Conservation (phyloP, 1,140 invertebrate genomes). For the Philotrypesis tridentata region DNA sequence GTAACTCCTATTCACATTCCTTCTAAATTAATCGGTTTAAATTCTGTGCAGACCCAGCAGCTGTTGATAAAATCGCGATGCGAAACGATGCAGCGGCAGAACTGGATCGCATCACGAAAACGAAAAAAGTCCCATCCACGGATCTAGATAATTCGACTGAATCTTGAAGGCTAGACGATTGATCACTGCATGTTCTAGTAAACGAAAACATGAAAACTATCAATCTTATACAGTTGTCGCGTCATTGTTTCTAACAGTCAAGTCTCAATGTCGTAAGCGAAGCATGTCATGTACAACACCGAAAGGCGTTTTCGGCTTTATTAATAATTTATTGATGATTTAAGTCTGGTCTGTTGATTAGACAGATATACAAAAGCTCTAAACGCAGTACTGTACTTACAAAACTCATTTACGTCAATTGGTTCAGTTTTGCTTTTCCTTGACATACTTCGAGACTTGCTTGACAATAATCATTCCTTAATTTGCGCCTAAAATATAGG, state of each 20-base stretch:
- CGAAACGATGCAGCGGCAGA: slow-evolving; percentile 93
- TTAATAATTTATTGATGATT: slow-evolving; percentile 43
- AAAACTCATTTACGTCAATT: slow-evolving; percentile 29
- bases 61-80: slow-evolving; percentile 79
- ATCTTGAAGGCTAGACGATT: slow-evolving; percentile 55
- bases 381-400: slow-evolving; percentile 38
- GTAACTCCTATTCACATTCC: not conserved
- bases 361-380: not conserved
- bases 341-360: not conserved
- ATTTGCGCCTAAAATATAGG: slow-evolving; percentile 34
- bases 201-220: not conserved
- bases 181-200: not conserved
- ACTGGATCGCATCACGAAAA: slow-evolving; percentile 88
- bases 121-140: slow-evolving; percentile 77
- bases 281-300: slow-evolving; percentile 38
- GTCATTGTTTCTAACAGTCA: slow-evolving; percentile 29
- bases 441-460: slow-evolving; percentile 30
- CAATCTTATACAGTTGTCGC: slow-evolving; percentile 8
- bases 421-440: slow-evolving; percentile 12
- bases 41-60: slow-evolving; percentile 68
- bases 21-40: not conserved
- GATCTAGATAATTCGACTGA: slow-evolving; percentile 68
- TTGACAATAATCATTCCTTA: slow-evolving; percentile 47
- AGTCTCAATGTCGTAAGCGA: slow-evolving; percentile 29
- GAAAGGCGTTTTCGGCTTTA: slow-evolving; percentile 19